Evolutionary conservation across 2,113 vertebrate genomes (phyloP).

Genomic region (Pavo muticus): DNA sequence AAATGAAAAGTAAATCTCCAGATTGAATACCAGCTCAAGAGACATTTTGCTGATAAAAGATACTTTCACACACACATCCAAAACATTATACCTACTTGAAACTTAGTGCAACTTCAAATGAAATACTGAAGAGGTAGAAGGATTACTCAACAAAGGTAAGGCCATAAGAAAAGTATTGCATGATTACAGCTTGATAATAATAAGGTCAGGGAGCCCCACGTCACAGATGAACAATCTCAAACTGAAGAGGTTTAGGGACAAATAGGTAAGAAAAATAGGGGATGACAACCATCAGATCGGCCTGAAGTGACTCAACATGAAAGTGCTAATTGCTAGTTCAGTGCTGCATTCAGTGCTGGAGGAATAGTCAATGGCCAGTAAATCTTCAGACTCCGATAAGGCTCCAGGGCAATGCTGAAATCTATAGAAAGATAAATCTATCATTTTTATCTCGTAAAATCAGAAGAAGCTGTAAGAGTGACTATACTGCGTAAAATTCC

Average conservation of each 20-base stretch:
- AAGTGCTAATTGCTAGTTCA: neutral
- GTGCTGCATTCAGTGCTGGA: neutral
- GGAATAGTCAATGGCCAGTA: neutral
- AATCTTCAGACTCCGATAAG: neutral
- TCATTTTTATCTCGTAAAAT: neutral
- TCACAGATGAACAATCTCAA: neutral
- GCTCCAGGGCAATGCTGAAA: neutral
- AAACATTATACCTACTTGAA: neutral
- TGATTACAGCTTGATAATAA: neutral
- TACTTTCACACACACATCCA: neutral
- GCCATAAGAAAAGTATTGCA: neutral
- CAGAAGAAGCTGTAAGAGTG: neutral
- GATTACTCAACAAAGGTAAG: neutral
- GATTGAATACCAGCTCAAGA: neutral
- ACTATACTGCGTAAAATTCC: neutral
- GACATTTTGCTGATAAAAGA: neutral
- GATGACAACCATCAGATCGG: neutral
- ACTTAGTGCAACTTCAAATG: neutral
- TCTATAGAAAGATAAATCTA: neutral
- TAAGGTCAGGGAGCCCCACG: neutral
- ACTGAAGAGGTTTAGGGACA: constrained; percentile 1
- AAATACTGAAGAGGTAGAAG: neutral
- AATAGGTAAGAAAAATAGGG: neutral
- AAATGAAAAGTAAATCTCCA: neutral
- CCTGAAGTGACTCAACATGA: neutral